Evolutionary conservation across 1,140 invertebrate species (phyloP), one percentile per base, ranked within the genome.

Genomic region (Pemphigus obesinymphae): DNA sequence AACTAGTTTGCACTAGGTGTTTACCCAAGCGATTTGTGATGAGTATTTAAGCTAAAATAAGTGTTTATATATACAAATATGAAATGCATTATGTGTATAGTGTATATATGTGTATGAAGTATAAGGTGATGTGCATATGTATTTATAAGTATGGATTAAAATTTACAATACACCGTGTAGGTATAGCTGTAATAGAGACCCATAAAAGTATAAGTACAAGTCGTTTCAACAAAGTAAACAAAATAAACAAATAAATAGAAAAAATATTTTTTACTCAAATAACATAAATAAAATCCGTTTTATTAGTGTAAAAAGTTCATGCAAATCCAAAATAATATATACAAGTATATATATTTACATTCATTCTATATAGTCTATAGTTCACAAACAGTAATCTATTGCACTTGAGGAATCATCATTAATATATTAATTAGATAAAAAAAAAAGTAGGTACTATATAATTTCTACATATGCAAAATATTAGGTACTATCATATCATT

Each of bases 261-360:
- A 55, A n/a, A n/a, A 29, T 45, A 45, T 11, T 15, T 15, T 29
- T 80, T 20, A 6, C 26, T 80, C n/a, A 53, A 43, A 66, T 48
- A 73, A 73, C 40, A 61, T n/a, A 80, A 76, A 83, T 76, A 83
- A 78, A 82, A 83, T 78, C 34, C 61, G 53, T 63, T 63, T 76
- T 68, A 76, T 78, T 58, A 76, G 75, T 66, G 81, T 37, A 82
- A 82, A 40, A 43, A 76, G 63, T 80, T 15, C 73, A 83, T 76
- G 70, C 72, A 82, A 45, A 63, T 43, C 50, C 11, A 82, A 73
- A 73, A 70, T 68, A 70, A 82, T 50, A 73, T 70, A 82, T 48
- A 72, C 48, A 72, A 45, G 37, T 45, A 7, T 58, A 31, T 20
- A 4, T 55, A 58, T n/a, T 3, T 78, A 53, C 43, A 40, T 43